Conservation (phyloP, 2,113 vertebrate species). For the Phainopepla nitens region DNA sequence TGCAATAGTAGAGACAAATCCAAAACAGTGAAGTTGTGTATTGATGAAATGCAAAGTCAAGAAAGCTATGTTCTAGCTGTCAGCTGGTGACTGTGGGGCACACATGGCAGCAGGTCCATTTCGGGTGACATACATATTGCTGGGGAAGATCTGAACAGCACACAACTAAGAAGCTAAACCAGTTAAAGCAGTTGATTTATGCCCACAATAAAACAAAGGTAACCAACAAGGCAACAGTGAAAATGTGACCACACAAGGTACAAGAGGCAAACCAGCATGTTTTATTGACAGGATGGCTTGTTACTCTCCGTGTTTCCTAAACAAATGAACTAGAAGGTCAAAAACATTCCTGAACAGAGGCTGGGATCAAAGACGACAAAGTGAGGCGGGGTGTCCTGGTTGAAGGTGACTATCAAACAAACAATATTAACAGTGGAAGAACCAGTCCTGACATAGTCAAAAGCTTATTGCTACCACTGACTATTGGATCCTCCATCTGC, state of each 20-base stretch:
- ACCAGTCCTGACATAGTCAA: neutral
- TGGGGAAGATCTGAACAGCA: neutral
- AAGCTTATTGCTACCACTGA: neutral
- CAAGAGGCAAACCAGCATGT: neutral
- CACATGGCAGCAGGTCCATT: neutral
- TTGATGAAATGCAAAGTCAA: neutral
- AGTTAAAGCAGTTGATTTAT: neutral
- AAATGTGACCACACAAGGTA: fast-evolving
- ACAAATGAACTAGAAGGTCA: neutral
- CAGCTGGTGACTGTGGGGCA: fast-evolving
- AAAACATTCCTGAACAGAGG: neutral
- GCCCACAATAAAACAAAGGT: neutral
- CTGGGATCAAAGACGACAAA: neutral
- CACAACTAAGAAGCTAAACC: neutral
- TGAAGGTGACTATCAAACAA: neutral
- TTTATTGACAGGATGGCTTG: neutral
- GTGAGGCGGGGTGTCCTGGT: neutral
- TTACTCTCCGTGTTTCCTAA: neutral
- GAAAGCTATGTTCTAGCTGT: neutral
- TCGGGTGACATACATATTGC: neutral
- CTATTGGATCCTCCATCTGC: neutral
- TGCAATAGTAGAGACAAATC: neutral
- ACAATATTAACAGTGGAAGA: neutral
- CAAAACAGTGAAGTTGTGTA: neutral
- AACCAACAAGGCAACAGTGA: neutral